Evolutionary conservation across 2,113 vertebrate species (phyloP).

Genomic region (Cyanocitta stelleri): DNA sequence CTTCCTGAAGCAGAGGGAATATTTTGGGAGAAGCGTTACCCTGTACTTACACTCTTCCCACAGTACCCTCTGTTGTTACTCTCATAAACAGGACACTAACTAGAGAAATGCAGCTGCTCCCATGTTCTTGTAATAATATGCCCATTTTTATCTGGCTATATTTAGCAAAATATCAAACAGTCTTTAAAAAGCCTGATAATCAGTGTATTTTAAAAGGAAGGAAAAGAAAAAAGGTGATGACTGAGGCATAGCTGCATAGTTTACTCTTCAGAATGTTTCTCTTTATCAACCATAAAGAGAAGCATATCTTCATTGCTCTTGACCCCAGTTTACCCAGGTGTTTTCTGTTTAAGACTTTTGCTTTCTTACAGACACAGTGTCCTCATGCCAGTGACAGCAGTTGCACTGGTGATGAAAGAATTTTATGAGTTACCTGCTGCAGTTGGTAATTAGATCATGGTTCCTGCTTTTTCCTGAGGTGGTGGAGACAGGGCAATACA

Average conservation of each 20-base stretch:
- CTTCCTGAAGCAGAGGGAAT: background rate
- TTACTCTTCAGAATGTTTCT: background rate
- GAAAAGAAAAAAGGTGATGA: accelerated
- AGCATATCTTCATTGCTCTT: background rate
- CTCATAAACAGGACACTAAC: background rate
- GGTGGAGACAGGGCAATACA: background rate
- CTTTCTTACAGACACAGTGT: background rate
- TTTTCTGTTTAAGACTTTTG: background rate
- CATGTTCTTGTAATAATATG: background rate
- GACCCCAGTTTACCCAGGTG: background rate
- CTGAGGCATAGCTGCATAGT: background rate
- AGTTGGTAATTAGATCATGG: background rate
- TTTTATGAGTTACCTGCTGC: background rate
- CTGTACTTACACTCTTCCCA: background rate
- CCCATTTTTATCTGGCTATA: background rate
- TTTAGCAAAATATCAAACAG: background rate
- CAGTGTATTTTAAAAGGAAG: background rate
- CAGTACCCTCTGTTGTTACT: background rate
- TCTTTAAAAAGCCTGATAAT: background rate
- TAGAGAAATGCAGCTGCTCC: background rate
- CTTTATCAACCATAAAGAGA: background rate
- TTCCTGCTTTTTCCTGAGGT: background rate
- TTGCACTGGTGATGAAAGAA: background rate
- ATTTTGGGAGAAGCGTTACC: background rate
- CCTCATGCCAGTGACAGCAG: background rate